These are phyloP conservation scores for Gorsachius magnificus DNA, from an alignment of 2,797 vertebrate genomes.

Conservation along the genomic window DNA sequence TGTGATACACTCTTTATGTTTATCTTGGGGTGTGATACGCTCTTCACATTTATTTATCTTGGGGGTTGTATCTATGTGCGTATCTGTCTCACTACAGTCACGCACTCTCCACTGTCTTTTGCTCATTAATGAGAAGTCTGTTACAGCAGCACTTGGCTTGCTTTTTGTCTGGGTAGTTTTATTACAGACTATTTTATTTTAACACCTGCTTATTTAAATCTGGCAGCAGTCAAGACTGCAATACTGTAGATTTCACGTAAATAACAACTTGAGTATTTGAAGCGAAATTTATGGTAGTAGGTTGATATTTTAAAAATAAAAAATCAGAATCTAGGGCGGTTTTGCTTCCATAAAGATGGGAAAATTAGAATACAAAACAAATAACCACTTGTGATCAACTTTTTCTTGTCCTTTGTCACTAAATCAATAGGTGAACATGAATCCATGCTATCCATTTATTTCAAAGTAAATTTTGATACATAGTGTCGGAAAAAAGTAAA, in stretches of 20 bases:
- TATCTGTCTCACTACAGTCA: background rate
- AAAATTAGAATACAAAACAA: background rate
- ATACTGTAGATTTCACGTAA: background rate
- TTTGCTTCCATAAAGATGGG: background rate
- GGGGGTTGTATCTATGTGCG: background rate
- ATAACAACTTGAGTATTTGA: background rate
- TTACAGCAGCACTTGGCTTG: background rate
- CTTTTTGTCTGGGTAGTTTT: background rate
- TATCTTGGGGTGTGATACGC: background rate
- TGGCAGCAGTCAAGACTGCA: background rate
- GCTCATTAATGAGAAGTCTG: background rate
- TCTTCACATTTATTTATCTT: background rate
- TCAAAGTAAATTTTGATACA: background rate
- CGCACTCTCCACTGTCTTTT: background rate
- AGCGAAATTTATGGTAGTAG: background rate
- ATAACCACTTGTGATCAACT: background rate
- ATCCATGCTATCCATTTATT: background rate
- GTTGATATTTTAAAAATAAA: background rate
- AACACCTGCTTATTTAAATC: background rate
- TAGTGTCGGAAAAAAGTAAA: background rate
- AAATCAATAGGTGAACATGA: background rate
- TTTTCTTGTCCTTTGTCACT: background rate
- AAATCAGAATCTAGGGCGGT: background rate
- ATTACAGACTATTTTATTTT: background rate
- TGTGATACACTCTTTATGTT: rapidly evolving